Conservation (phyloP, 2,888 invertebrate genomes). For the Drosophila meridiana region DNA sequence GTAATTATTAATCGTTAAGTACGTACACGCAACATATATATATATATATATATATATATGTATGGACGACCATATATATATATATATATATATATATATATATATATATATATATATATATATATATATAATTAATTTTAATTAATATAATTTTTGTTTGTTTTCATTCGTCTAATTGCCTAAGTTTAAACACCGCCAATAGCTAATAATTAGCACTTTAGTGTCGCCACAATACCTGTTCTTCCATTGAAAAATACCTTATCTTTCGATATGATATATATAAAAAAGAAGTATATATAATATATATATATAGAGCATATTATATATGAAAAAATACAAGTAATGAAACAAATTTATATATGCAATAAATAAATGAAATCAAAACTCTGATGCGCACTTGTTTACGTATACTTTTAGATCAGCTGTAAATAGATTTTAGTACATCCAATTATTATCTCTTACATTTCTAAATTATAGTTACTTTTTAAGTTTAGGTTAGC, state of each 20-base stretch:
- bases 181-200: constrained; percentile 81
- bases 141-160: constrained; percentile 50
- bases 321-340: constrained; percentile 23
- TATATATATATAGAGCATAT: constrained; percentile 20
- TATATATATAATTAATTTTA: constrained; percentile 35
- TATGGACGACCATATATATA: constrained; percentile 5
- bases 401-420: neutral
- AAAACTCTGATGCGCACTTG: constrained; percentile 34
- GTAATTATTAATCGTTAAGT: constrained; percentile 57
- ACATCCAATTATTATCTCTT: neutral
- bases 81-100: no score
- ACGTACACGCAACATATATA: constrained; percentile 17
- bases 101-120: constrained; percentile 20
- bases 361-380: constrained; percentile 79
- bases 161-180: constrained; percentile 57
- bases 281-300: constrained; percentile 18
- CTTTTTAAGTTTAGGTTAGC: no score
- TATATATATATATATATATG: constrained; percentile 16
- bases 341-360: constrained; percentile 74
- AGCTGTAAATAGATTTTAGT: neutral
- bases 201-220: constrained; percentile 79
- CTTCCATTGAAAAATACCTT: constrained; percentile 76
- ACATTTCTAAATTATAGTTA: no score
- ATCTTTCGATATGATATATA: constrained; percentile 62
- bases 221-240: constrained; percentile 80